Evolutionary conservation across 1,140 invertebrate species (phyloP), one percentile per base, ranked within the genome.

Genomic region (Aphidius ervi): DNA sequence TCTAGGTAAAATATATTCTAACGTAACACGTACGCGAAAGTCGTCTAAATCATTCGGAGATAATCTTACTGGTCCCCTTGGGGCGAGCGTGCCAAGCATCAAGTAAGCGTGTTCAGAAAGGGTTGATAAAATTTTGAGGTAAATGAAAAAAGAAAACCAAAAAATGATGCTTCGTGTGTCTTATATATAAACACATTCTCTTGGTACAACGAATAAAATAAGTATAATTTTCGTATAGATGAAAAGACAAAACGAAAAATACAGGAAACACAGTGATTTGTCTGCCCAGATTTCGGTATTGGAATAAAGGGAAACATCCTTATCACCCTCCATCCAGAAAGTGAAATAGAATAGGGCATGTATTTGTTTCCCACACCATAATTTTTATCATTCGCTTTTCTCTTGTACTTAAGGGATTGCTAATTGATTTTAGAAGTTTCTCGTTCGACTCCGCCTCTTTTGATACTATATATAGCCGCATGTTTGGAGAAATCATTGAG

Each of bases 351-450:
- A 58, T 37, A 49, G 50, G 58, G 55, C 50, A 45, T 59, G 46
- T 23, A 46, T 9, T 40, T 46, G 37, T 23, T 20, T 46, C 23
- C 20, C 48, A n/a, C 42, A 47, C 4, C n/a, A 49, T 39, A 10
- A 4, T 43, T 56, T 55, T n/a, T 5, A 45, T 9, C 48, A 56
- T 49, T 4, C 43, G 7, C 43, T 3, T 31, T 31, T 48, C 20
- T 41, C 52, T 59, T 56, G 42, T 45, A 42, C 63, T 65, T 66
- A 63, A 70, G 68, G 67, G 68, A 63, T 63, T 73, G 70, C 71
- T 73, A 73, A 73, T 73, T 73, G 71, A 73, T 71, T 73, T 73
- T 69, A 66, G 56, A 73, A 73, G 68, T 73, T 71, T 52, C 63
- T 37, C 55, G 39, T 65, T 52, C 50, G 7, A 52, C 43, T 59